Conservation (phyloP, 1,140 invertebrate genomes). For the Kradibia gibbosae region DNA sequence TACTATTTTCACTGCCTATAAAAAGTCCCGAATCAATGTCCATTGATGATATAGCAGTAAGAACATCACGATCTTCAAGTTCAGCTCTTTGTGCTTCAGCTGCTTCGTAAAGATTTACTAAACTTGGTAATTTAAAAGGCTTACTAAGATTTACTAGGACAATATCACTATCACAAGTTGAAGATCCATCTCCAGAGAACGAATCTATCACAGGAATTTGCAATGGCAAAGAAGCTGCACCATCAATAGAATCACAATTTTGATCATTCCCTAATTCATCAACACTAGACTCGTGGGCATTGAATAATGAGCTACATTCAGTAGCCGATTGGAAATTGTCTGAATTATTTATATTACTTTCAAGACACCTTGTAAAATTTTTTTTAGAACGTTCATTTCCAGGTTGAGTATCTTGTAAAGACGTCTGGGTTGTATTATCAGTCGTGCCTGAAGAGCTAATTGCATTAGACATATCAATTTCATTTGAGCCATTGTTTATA, state of each 20-base stretch:
- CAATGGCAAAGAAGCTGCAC: slow-evolving; percentile 45
- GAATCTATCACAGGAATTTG: slow-evolving; percentile 45
- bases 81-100: slow-evolving; percentile 62
- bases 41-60: slow-evolving; percentile 57
- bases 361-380: slow-evolving; percentile 46
- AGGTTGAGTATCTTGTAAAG: slow-evolving; percentile 39
- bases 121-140: slow-evolving; percentile 66
- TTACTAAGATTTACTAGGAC: slow-evolving; percentile 55
- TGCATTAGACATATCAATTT: neutral
- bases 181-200: slow-evolving; percentile 26
- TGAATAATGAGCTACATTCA: slow-evolving; percentile 19
- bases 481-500: slow-evolving; percentile 18
- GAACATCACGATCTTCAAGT: slow-evolving; percentile 61
- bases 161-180: slow-evolving; percentile 42
- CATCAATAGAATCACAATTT: slow-evolving; percentile 44
- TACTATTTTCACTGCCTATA: slow-evolving; percentile 67
- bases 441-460: slow-evolving; percentile 2
- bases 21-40: slow-evolving; percentile 64
- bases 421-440: slow-evolving; percentile 50
- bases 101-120: slow-evolving; percentile 64
- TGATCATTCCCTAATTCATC: slow-evolving; percentile 7
- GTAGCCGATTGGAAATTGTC: slow-evolving; percentile 28
- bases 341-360: slow-evolving; percentile 39
- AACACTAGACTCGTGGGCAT: slow-evolving; percentile 13
- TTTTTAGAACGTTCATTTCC: slow-evolving; percentile 34